These are phyloP conservation scores for Ageneiosus marmoratus DNA, from an alignment of 2,113 vertebrate genomes.

Conservation along the genomic window DNA sequence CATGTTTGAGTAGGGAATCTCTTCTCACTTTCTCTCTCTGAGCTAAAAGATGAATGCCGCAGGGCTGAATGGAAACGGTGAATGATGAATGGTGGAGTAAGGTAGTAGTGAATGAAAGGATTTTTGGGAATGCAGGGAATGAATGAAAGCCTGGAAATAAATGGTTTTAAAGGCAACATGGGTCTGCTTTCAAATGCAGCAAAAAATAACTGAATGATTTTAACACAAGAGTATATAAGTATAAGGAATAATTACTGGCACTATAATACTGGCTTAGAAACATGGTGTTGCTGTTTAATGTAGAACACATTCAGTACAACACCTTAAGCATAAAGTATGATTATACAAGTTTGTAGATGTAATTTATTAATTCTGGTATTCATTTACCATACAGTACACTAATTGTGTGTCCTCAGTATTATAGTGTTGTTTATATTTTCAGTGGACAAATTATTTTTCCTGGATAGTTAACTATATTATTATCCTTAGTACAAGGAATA, in stretches of 20 bases:
- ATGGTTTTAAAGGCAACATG: slow-evolving; percentile 33
- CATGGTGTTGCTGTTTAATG: not conserved
- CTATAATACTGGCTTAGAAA: not conserved
- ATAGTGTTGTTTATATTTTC: not conserved
- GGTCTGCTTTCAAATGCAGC: slow-evolving; percentile 33
- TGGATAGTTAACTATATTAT: not conserved
- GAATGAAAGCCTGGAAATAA: slow-evolving; percentile 51
- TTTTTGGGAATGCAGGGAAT: slow-evolving; percentile 44
- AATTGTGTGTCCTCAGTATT: not conserved
- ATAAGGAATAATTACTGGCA: not conserved
- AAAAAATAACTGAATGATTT: slow-evolving; percentile 13
- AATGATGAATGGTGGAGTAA: slow-evolving; percentile 44
- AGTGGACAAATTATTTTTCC: not conserved
- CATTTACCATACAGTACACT: too few species aligned
- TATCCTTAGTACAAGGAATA: not conserved
- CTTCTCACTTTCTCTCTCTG: slow-evolving; percentile 12
- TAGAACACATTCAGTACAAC: not conserved
- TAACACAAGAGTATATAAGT: not conserved
- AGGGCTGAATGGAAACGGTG: slow-evolving; percentile 40
- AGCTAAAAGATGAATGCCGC: slow-evolving; percentile 46
- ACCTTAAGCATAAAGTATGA: not conserved
- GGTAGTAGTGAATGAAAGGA: slow-evolving; percentile 50
- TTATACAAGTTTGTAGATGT: not conserved
- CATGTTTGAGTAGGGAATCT: slow-evolving; percentile 50
- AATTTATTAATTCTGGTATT: not conserved